A percentile compares a stretch with the other conserved stretches of the same genome.
These are phyloP conservation scores for Rhagium mordax DNA, from an alignment of 2,888 invertebrate genomes.

Conservation along the genomic window DNA sequence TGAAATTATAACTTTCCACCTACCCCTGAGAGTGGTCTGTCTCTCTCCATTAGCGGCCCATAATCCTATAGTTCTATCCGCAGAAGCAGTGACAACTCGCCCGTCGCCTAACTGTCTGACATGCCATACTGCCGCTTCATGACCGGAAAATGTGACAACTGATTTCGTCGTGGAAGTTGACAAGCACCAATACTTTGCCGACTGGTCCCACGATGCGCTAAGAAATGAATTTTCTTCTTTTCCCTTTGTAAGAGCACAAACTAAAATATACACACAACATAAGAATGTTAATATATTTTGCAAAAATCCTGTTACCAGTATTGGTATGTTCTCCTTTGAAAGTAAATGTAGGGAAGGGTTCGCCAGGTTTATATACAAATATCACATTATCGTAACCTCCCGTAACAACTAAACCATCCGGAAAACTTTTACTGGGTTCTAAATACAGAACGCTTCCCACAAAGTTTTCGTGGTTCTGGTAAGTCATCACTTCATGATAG, in stretches of 20 bases:
- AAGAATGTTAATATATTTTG: not conserved
- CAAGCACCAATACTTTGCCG: conserved; percentile 87
- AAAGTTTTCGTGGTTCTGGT: conserved; percentile 88
- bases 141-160: conserved; percentile 77
- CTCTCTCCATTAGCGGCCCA: conserved; percentile 84
- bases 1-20: too few relatives aligned
- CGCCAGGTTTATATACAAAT: conserved; percentile 82
- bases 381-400: conserved; percentile 93
- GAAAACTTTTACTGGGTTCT: conserved; percentile 79
- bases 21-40: conserved; percentile 78
- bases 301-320: conserved; percentile 72
- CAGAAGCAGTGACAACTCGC: conserved; percentile 87
- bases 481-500: conserved; percentile 78
- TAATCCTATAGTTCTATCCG: conserved; percentile 90
- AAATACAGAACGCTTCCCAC: conserved; percentile 87
- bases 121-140: conserved; percentile 91
- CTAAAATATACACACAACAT: conserved; percentile 57
- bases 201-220: conserved; percentile 95
- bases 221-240: conserved; percentile 74
- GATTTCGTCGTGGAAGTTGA: conserved; percentile 71
- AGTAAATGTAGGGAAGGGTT: conserved; percentile 78
- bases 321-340: conserved; percentile 83
- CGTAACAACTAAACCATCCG: conserved; percentile 86
- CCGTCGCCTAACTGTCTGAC: conserved; percentile 74
- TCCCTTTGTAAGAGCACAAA: conserved; percentile 72